A percentile compares a stretch with the other conserved stretches of the same genome.
Conservation (phyloP, 2,113 vertebrate genomes). For the Labeo catla region DNA sequence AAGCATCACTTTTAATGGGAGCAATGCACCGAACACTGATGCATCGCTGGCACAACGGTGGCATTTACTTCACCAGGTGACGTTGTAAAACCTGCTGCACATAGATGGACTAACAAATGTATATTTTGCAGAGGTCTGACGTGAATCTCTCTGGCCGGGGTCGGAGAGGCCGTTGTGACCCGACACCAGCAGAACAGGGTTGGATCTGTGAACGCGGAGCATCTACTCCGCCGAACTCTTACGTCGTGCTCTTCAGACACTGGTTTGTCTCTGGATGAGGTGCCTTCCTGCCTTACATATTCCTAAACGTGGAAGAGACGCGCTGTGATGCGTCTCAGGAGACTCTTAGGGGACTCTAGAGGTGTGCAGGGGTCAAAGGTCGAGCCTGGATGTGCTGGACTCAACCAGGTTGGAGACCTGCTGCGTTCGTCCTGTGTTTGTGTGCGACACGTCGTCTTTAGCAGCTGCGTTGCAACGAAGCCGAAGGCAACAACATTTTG, state of each 20-base stretch:
- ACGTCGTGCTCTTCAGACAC: background rate
- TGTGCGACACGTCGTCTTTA: background rate
- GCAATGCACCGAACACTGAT: background rate
- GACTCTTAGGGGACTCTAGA: conserved; percentile 6
- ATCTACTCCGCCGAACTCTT: background rate
- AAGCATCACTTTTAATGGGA: background rate
- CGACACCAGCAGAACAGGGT: conserved; percentile 12
- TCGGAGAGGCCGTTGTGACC: background rate
- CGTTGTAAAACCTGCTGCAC: background rate
- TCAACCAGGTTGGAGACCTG: conserved; percentile 31
- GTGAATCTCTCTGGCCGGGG: background rate
- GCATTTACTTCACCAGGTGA: background rate
- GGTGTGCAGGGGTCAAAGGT: background rate
- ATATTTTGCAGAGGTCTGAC: conserved; percentile 20
- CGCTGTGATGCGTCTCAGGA: background rate
- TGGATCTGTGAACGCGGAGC: conserved; percentile 14
- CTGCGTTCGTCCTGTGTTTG: background rate
- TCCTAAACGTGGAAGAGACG: background rate
- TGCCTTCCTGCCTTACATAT: conserved; percentile 26
- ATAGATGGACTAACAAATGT: conserved; percentile 14
- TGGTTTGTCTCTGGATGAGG: conserved; percentile 43
- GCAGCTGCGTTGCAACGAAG: background rate
- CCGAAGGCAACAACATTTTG: background rate
- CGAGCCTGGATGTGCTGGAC: conserved; percentile 42
- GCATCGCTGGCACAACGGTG: background rate